Base-by-base conservation (phyloP, 2,113 vertebrate genomes). In the Baryphthengus martii region DNA sequence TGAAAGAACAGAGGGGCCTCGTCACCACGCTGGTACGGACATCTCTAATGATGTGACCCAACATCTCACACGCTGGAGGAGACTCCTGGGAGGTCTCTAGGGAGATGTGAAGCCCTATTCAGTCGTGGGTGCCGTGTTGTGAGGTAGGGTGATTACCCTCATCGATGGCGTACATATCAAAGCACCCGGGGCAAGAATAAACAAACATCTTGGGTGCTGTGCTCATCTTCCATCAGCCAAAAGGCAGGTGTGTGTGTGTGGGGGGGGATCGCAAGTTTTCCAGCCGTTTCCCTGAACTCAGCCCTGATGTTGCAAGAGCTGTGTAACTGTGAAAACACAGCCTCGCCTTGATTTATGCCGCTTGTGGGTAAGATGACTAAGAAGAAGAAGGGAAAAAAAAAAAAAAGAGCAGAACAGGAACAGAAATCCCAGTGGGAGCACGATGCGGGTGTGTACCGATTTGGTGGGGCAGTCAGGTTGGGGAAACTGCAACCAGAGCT, bases 301-400 rank as follows among this genome's bases (percentile, higher is more conserved):
- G 58, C 86, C 92, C 96, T 92, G 92, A 86, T 95, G 93, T 96
- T 94, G 96, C 88, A 96, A 95, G 90, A 93, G 55, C 35, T 66
- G 71, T 85, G 72, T 94, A 95, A 94, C 95, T 97, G 83, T 93
- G 91, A 96, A 97, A 97, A 95, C 91, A 92, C 5, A 24, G 90
- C 94, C 93, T 95, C 93, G 90, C 92, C 95, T 97, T 97, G 88
- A 96, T 96, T 97, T 96, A 95, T 92, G 88, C 95, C 0, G 3
- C 73, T 96, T 96, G 92, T 90, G 93, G 95, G 88, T 75, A 93
- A 90, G 76, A 96, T 96, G 96, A 96, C 95, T 96, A 96, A 96
- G 90, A 95, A 75, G 37, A 49, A 62, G 35, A 66, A 55, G 73
- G n/a, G 40, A 40, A 17, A 18, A 2, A 33, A 71, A 74, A 59